Evolutionary conservation across 2,888 invertebrate species (phyloP), one percentile per base, ranked within the genome.

Genomic region (Steinernema scapterisci): DNA sequence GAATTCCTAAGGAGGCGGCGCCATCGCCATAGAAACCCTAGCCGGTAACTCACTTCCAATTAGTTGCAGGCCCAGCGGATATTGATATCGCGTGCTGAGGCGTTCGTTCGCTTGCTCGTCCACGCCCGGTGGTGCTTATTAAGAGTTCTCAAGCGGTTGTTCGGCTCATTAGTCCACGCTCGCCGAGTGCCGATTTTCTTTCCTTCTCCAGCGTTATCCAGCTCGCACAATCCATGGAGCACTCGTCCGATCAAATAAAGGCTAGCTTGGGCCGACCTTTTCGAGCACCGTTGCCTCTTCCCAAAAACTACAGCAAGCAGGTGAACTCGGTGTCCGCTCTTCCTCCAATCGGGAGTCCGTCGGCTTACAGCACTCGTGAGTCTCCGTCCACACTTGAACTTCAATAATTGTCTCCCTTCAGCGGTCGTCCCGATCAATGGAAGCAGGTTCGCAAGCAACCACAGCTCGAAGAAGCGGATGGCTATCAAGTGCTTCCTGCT

Each of bases 1-100:
- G 3, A 38, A 38, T 38, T 9, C 38, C 38, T 38, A 38, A 38
- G 9, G 38, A 38, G 38, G 9, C 38, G 63, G 27, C 31, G 21
- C 25, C n/a, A 63, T 63, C n/a, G 19, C 63, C 63, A 63, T 63
- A 63, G 63, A 63, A 63, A 63, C 63, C 63, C 63, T 25, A 27
- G 63, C 3, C 54, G n/a, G 63, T 63, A 31, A 38, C 38, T 31
- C 63, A 19, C 1, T 31, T 31, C 16, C 63, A 63, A 63, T 63
- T 63, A 16, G 16, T 63, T 63, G 23, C 19, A 52, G 23, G 23
- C 52, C 11, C 52, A 19, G 21, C 7, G 19, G 9, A 7, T 21
- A 23, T 1, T n/a, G 21, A 21, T 23, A 48, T 21, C 52, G 52
- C 52, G 52, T 23, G 19, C 2, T 52, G 7, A 11, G 52, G 5